Evolutionary conservation across 2,888 invertebrate genomes (phyloP).

Genomic region (Drosophila ustulata): DNA sequence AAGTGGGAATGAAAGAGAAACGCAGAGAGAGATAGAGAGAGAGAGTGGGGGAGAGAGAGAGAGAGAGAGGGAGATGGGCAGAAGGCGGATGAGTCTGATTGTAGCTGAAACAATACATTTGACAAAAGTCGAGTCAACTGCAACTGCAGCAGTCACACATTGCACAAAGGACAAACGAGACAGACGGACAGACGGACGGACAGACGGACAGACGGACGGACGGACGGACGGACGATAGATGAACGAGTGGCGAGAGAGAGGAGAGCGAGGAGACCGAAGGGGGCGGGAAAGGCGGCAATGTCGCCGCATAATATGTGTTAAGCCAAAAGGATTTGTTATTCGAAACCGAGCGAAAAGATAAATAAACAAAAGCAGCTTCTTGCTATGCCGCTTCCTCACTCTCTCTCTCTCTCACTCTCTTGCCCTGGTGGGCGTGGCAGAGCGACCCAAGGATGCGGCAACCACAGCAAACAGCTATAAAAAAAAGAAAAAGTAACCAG

Average conservation of each 20-base stretch:
- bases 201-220: neutral
- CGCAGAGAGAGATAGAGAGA: neutral
- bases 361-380: slow-evolving; percentile 76
- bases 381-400: slow-evolving; percentile 6
- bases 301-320: slow-evolving; percentile 78
- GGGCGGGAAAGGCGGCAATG: slow-evolving; percentile 37
- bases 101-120: slow-evolving; percentile 75
- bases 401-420: neutral
- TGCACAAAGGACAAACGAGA: slow-evolving; percentile 61
- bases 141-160: slow-evolving; percentile 74
- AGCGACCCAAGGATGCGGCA: slow-evolving; percentile 57
- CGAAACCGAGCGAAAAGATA: slow-evolving; percentile 80
- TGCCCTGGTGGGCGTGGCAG: slow-evolving; percentile 13
- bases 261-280: neutral
- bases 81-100: slow-evolving; percentile 45
- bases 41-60: neutral
- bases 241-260: neutral
- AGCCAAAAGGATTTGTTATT: slow-evolving; percentile 81
- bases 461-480: slow-evolving; percentile 12
- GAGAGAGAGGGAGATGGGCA: neutral
- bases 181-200: slow-evolving; percentile 5
- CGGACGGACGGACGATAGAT: too few species aligned
- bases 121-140: slow-evolving; percentile 81
- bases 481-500: slow-evolving; percentile 52
- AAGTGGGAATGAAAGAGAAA: slow-evolving; percentile 17